Percentiles rank a stretch among this genome's conserved stretches.
Evolutionary conservation across 2,113 vertebrate genomes (phyloP).

Genomic region (Plotosus lineatus): DNA sequence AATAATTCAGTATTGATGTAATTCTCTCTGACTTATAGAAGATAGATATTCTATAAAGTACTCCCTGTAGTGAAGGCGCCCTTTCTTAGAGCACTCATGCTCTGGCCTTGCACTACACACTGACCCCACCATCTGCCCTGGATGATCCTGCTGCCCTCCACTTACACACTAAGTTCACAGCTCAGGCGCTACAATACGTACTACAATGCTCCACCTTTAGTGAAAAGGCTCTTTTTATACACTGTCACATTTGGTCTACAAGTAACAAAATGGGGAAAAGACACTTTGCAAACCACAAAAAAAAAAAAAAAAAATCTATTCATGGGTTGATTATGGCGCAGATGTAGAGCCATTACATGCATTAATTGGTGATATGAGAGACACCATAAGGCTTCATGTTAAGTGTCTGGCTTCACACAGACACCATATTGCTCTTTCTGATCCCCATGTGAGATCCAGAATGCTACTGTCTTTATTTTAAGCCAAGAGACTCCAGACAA

Average conservation of each 20-base stretch:
- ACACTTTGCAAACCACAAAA: slow-evolving; percentile 26
- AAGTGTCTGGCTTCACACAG: slow-evolving; percentile 15
- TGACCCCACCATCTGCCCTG: slow-evolving; percentile 11
- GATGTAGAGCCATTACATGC: slow-evolving; percentile 42
- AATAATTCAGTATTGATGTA: not conserved
- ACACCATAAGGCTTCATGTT: slow-evolving; percentile 19
- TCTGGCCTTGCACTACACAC: slow-evolving; percentile 13
- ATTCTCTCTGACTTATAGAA: not conserved
- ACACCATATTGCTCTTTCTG: slow-evolving; percentile 5
- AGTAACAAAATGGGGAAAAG: slow-evolving; percentile 29
- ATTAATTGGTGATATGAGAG: slow-evolving; percentile 32
- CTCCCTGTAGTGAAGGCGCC: not conserved
- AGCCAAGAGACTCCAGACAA: slow-evolving; percentile 27
- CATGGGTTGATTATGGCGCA: slow-evolving; percentile 27
- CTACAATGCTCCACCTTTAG: not conserved
- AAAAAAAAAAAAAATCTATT: not conserved
- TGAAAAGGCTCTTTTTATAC: not conserved
- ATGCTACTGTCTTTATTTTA: slow-evolving; percentile 4
- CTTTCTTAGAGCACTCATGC: not conserved
- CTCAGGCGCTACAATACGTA: not conserved
- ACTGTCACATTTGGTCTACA: slow-evolving; percentile 14
- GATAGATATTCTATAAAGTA: not conserved
- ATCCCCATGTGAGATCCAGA: not conserved
- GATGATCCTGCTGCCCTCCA: slow-evolving; percentile 10
- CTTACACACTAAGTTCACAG: not conserved